Evolutionary conservation across 1,140 invertebrate genomes (phyloP), one percentile per base, ranked within the genome.

Genomic region (Pseudomyrmex concolor): DNA sequence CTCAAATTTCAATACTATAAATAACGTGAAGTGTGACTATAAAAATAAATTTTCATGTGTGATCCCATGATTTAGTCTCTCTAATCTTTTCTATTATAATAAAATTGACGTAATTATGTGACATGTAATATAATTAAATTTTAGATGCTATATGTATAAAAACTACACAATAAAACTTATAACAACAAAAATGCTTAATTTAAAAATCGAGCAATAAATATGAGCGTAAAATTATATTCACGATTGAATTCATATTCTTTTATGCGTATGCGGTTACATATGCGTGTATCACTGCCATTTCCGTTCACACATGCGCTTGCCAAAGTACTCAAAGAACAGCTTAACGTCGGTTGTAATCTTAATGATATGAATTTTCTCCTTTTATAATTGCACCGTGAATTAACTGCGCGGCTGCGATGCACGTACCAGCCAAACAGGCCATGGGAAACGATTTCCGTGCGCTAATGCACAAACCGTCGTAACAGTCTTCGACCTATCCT

Each of bases 391-490:
- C 84, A 51, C 12, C 19, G 57, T 60, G 84, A 85, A 88, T 85
- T 77, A 83, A 77, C 68, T 25, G 57, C 62, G 70, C 63, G 55
- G 22, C 51, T 74, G 57, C n/a, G 60, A 48, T 57, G 78, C 67
- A 54, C 81, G 66, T 66, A 55, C 51, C 84, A 66, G 17, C 15
- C 50, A 60, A 67, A n/a, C 25, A 82, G 74, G 72, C 66, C 82
- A 87, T 87, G 86, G 85, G 86, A 88, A 87, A 88, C 85, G 85
- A 88, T 83, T 86, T 84, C 74, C 72, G 59, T 1, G 15, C 66
- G 82, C 60, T 84, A 76, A 88, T 73, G 70, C 13, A 64, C 81
- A n/a, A 59, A 45, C 55, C 34, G 5, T 45, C 19, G 48, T 51
- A 34, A 51, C 76, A 68, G 43, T 45, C 83, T 73, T 81, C 76